A percentile compares a stretch with the other conserved stretches of the same genome.
Evolutionary conservation across 2,797 vertebrate genomes (phyloP).

Genomic region (Cryptoblepharus egeriae): DNA sequence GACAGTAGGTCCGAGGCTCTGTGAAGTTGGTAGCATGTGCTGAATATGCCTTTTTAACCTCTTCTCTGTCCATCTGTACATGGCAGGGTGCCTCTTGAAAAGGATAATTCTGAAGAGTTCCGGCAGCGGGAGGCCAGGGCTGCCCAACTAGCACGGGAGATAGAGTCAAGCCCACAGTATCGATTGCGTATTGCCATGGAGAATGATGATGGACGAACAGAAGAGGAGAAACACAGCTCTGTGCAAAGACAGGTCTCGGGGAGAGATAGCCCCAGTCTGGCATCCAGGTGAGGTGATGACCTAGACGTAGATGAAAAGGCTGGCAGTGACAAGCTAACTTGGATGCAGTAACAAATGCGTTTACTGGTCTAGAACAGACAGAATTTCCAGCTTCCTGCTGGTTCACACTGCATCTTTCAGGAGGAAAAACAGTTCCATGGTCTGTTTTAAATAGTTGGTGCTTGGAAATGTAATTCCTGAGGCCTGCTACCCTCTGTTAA

Average conservation of each 20-base stretch:
- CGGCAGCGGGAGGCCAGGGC: slow-evolving; percentile 89
- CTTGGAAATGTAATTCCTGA: neutral
- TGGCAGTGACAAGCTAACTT: neutral
- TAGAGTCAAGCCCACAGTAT: slow-evolving; percentile 91
- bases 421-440: neutral
- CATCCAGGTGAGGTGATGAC: slow-evolving; percentile 55
- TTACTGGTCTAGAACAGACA: neutral
- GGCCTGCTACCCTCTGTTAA: neutral
- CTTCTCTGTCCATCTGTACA: neutral
- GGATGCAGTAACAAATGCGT: neutral
- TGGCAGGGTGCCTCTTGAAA: slow-evolving; percentile 87
- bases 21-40: neutral
- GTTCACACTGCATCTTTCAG: neutral
- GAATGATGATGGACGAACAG: slow-evolving; percentile 89
- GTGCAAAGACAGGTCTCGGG: slow-evolving; percentile 82
- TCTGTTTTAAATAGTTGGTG: too few species aligned
- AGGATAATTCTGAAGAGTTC: slow-evolving; percentile 86
- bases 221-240: slow-evolving; percentile 90
- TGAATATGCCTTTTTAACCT: neutral
- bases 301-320: neutral
- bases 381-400: neutral
- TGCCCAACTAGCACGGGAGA: slow-evolving; percentile 87
- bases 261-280: slow-evolving; percentile 76
- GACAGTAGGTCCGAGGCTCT: neutral
- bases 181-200: slow-evolving; percentile 86